phyloP scores from a whole-genome alignment of 2,113 vertebrate genomes.

The Takifugu flavidus region DNA sequence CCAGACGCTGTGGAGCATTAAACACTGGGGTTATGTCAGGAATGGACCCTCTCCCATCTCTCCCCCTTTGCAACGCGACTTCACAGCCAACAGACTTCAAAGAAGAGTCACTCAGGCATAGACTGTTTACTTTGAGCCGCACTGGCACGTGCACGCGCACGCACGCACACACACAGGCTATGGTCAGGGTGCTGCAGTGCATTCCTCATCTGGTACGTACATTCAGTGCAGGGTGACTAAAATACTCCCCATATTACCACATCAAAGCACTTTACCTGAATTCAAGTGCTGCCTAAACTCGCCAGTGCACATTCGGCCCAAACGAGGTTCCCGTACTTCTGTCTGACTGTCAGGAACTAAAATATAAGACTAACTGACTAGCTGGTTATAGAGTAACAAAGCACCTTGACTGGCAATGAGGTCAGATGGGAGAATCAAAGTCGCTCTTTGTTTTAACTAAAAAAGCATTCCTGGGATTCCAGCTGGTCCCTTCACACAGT shows the following conservation, averaged over 20 bases:
- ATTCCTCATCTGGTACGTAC: neutral
- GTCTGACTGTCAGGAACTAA: slow-evolving; percentile 28
- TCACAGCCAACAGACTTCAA: slow-evolving; percentile 53
- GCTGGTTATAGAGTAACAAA: slow-evolving; percentile 61
- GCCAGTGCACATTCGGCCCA: neutral
- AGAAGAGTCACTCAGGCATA: slow-evolving; percentile 55
- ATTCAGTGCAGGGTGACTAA: neutral
- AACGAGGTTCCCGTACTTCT: neutral
- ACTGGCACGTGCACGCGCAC: neutral
- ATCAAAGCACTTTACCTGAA: neutral
- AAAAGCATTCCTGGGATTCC: slow-evolving; percentile 71
- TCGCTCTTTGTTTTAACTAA: slow-evolving; percentile 60
- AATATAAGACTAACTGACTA: slow-evolving; percentile 43
- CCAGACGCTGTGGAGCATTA: slow-evolving; percentile 54
- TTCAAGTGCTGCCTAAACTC: slow-evolving; percentile 1
- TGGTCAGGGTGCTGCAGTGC: neutral
- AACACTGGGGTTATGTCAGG: slow-evolving; percentile 55
- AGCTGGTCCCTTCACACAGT: slow-evolving; percentile 39
- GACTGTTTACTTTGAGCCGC: slow-evolving; percentile 60
- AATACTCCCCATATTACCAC: neutral
- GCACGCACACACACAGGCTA: neutral
- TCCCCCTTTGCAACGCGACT: slow-evolving; percentile 34
- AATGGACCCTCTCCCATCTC: slow-evolving; percentile 43
- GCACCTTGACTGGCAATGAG: slow-evolving; percentile 23
- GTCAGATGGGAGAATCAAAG: slow-evolving; percentile 64